phyloP scores from a whole-genome alignment of 2,113 vertebrate genomes.

The Oryctolagus cuniculus region mOryCun1.1 NC_091453.1:5294001-5294500 shows the following conservation, averaged over 20 bases:
- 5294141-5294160: no score
- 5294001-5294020: not conserved
- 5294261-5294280: not conserved
- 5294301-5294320: slow-evolving; percentile 49
- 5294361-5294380: slow-evolving; percentile 24
- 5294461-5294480: slow-evolving; percentile 1
- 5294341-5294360: slow-evolving; percentile 22
- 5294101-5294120: no score
- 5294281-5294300: not conserved
- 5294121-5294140: no score
- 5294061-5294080: no score
- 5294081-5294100: no score
- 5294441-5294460: not conserved
- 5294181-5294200: not conserved
- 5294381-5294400: not conserved
- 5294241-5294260: slow-evolving; percentile 18
- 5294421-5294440: slow-evolving; percentile 5
- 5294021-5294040: no score
- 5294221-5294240: not conserved
- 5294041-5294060: no score
- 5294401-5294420: slow-evolving; percentile 34
- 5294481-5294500: slow-evolving; percentile 17
- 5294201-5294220: not conserved
- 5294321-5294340: slow-evolving; percentile 12
- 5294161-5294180: no score